Conservation (phyloP, 2,113 vertebrate genomes). For the Cinclus mexicanus region DNA sequence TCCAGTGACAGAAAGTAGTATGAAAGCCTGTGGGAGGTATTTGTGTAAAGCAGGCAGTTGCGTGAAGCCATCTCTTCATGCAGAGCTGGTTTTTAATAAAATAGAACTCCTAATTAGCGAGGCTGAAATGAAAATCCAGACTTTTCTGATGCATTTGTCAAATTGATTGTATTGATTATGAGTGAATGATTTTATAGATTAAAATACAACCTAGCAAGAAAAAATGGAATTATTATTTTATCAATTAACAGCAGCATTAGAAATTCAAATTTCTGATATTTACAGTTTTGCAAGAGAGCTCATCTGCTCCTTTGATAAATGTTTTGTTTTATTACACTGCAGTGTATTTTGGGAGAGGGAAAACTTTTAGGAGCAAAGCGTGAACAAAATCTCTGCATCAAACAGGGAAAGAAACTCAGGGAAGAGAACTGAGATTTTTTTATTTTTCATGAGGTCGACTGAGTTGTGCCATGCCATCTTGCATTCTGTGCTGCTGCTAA, state of each 20-base stretch:
- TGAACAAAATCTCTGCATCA: background rate
- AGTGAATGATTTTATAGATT: background rate
- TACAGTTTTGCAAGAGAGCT: background rate
- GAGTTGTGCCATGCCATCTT: background rate
- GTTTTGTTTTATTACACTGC: background rate
- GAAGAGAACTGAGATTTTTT: background rate
- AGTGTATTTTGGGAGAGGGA: background rate
- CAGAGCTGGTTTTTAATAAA: conserved; percentile 14
- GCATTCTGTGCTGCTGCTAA: background rate
- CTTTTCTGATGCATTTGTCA: conserved; percentile 11
- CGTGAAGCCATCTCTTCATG: background rate
- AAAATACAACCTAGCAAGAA: conserved; percentile 6
- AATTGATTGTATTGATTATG: background rate
- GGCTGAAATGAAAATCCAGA: background rate
- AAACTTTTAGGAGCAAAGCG: background rate
- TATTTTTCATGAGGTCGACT: background rate
- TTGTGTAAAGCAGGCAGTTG: background rate
- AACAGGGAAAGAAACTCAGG: background rate
- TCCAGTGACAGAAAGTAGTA: background rate
- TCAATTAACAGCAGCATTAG: background rate
- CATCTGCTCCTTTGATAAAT: background rate
- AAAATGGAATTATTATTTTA: background rate
- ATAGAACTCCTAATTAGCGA: background rate
- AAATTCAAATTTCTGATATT: background rate
- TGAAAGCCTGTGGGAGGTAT: background rate